Evolutionary conservation across 2,888 invertebrate genomes (phyloP).

Genomic region (Nudaria mundana): DNA sequence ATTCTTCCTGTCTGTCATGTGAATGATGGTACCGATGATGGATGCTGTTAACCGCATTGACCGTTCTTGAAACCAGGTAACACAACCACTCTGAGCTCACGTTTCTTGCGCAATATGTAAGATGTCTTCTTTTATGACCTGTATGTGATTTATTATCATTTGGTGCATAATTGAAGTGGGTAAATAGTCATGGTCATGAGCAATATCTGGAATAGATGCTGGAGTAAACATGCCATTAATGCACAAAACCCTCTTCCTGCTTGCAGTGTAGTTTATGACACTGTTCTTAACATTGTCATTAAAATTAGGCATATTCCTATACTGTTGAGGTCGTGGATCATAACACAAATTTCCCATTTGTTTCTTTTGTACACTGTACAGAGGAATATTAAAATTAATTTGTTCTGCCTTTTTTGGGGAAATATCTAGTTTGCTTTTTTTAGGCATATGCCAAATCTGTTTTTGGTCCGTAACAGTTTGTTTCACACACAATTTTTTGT

Average conservation of each 20-base stretch:
- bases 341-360: constrained; percentile 6
- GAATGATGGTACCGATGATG: too few species aligned
- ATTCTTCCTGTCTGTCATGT: too few species aligned
- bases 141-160: background rate
- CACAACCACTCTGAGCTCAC: background rate
- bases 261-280: background rate
- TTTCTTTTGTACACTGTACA: constrained; percentile 8
- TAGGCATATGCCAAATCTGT: constrained; percentile 9
- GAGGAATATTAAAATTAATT: constrained; percentile 7
- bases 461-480: constrained; percentile 8
- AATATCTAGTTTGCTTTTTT: constrained; percentile 7
- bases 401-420: constrained; percentile 9
- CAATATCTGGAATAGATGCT: background rate
- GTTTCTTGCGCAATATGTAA: background rate
- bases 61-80: background rate
- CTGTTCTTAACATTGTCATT: background rate
- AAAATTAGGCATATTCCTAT: background rate
- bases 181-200: background rate
- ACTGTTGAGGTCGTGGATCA: background rate
- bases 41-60: background rate
- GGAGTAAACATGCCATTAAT: background rate
- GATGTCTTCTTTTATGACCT: background rate
- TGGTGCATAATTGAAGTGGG: background rate
- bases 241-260: background rate
- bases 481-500: constrained; percentile 2